Percentiles rank a stretch among this genome's conserved stretches.
phyloP scores from a whole-genome alignment of 2,888 invertebrate genomes.

The Cephus sareptanus region DNA sequence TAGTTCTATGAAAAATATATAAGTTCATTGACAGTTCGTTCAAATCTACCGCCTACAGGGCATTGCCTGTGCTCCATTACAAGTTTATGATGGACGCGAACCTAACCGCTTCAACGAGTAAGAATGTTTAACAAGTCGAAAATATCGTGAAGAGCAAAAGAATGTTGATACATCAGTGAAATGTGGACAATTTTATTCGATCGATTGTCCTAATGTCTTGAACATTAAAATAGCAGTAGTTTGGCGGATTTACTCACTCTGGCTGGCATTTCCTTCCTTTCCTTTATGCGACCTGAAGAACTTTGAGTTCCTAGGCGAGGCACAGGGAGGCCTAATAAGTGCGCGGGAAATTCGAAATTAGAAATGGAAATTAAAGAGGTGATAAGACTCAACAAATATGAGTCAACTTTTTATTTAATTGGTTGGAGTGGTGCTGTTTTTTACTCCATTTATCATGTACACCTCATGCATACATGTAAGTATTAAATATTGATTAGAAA shows the following conservation, averaged over 20 bases:
- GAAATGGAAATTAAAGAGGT: not conserved
- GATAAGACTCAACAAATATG: conserved; percentile 48
- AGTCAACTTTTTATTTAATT: conserved; percentile 67
- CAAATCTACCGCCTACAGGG: not conserved
- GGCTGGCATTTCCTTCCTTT: conserved; percentile 17
- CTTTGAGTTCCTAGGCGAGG: not conserved
- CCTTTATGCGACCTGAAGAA: conserved; percentile 6
- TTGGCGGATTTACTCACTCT: conserved; percentile 13
- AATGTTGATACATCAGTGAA: not conserved
- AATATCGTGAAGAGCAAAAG: not conserved
- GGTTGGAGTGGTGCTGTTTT: conserved; percentile 70
- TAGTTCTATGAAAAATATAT: not conserved
- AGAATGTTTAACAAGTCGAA: not conserved
- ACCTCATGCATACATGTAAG: conserved; percentile 69
- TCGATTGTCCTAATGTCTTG: not conserved
- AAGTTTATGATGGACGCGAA: conserved; percentile 10
- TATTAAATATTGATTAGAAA: conserved; percentile 15
- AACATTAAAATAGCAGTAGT: not conserved
- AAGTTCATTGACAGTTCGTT: not conserved
- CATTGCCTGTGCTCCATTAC: conserved; percentile 7
- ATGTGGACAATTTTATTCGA: not conserved
- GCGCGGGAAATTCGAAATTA: conserved; percentile 7
- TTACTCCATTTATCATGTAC: conserved; percentile 71
- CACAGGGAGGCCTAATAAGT: not conserved
- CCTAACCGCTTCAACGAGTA: conserved; percentile 8